Base-by-base conservation (phyloP, 2,113 vertebrate species). In the Nycticryphes semicollaris region DNA sequence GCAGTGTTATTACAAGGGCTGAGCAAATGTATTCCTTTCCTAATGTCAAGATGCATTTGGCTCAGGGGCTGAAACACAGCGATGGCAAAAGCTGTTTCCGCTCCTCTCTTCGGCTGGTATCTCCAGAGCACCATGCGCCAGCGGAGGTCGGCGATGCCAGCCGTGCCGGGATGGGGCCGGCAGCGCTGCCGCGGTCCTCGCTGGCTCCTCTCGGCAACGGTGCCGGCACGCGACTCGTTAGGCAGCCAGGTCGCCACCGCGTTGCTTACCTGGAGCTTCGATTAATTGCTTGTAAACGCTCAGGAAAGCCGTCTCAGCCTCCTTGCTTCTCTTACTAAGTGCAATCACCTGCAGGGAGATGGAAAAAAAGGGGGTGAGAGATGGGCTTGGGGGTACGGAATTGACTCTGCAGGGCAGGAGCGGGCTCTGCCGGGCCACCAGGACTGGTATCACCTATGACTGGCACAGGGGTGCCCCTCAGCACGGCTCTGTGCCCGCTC, bases 261-360 rank as follows among this genome's bases (percentile, higher is more conserved):
- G 47, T 90, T 95, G 97, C 98, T 99, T 99, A 99, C 99, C 99
- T 99, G 99, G 99, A 97, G 98, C 99, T 98, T 98, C 98, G 92
- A 99, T 99, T 97, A 99, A 98, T 90, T 99, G 99, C 98, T 99
- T 99, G 98, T 99, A 99, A 98, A 99, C 98, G 94, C 98, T 99
- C 97, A 99, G 98, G 98, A 99, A 99, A 45, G 99, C 99, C 41
- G 99, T 98, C 98, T 99, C 99, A 27, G 99, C 99, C 98, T 99
- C 99, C 97, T 99, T 99, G 98, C 99, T 99, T 95, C 99, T 98
- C 97, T 99, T 99, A 98, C 98, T 98, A 97, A 99, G 98, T 94
- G 99, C 99, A 97, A 99, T 99, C 98, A 99, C 99, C 99, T 99
- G 98, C 39, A 23, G 91, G 94, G 72, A 97, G 68, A 95, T 15